Evolutionary conservation across 2,113 vertebrate species (phyloP).

Genomic region (Symphodus melops): DNA sequence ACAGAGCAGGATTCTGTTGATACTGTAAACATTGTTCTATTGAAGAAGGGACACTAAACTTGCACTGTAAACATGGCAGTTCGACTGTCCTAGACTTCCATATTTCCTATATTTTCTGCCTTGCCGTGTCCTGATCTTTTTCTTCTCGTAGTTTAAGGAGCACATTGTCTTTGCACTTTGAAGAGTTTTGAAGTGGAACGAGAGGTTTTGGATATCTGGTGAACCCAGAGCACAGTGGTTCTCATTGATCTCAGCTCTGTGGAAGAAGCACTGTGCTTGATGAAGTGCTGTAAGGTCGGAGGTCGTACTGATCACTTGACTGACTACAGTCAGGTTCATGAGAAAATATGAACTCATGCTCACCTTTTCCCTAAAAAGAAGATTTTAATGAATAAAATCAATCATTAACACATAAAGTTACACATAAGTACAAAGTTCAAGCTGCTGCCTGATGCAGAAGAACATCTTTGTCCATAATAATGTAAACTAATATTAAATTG

Average conservation of each 20-base stretch:
- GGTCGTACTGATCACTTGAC: too few species aligned
- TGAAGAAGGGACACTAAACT: background rate
- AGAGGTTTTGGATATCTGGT: background rate
- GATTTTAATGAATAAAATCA: too few species aligned
- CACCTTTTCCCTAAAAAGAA: too few species aligned
- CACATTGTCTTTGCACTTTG: background rate
- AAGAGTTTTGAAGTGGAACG: background rate
- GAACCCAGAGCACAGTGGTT: background rate
- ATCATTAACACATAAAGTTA: too few species aligned
- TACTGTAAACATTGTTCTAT: slow-evolving; percentile 23
- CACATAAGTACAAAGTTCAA: too few species aligned
- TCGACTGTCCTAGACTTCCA: background rate
- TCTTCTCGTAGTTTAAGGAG: background rate
- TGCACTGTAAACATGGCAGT: background rate
- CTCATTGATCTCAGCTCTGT: background rate
- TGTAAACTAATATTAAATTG: too few species aligned
- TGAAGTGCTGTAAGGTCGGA: too few species aligned
- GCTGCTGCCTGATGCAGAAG: too few species aligned
- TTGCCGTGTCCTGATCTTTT: background rate
- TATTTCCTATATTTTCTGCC: background rate
- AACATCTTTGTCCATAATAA: too few species aligned
- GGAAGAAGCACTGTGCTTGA: background rate
- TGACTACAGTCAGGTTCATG: too few species aligned
- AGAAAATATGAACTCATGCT: too few species aligned
- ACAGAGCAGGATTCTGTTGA: slow-evolving; percentile 28